Evolutionary conservation across 53 echinoderm and acorn worm genomes (phyloP).

Genomic region (Glandiceps talaboti): DNA sequence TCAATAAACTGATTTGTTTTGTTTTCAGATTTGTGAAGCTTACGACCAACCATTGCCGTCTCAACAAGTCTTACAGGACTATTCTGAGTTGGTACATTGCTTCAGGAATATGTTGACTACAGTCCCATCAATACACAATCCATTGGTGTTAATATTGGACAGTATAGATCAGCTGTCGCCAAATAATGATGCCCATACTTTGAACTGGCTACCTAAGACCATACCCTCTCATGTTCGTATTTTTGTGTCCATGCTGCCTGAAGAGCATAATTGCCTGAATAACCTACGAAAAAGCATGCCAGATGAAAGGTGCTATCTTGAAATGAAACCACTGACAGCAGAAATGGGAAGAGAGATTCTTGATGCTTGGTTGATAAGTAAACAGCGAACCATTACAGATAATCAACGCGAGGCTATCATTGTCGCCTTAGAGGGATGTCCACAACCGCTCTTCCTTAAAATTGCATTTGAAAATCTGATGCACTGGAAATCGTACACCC

Average conservation of each 20-base stretch:
- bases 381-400: slow-evolving; percentile 30
- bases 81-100: slow-evolving; percentile 46
- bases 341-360: slow-evolving; percentile 59
- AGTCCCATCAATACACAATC: slow-evolving; percentile 36
- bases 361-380: slow-evolving; percentile 40
- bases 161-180: slow-evolving; percentile 69
- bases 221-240: slow-evolving; percentile 28
- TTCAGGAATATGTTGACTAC: slow-evolving; percentile 39
- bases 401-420: slow-evolving; percentile 36
- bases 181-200: slow-evolving; percentile 63
- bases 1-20: background rate
- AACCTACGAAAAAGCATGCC: slow-evolving; percentile 38
- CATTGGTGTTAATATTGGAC: slow-evolving; percentile 59
- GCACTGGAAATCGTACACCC: slow-evolving; percentile 59
- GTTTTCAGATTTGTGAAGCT: slow-evolving; percentile 59
- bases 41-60: slow-evolving; percentile 39
- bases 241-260: slow-evolving; percentile 65
- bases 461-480: slow-evolving; percentile 59
- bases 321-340: slow-evolving; percentile 37
- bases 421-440: slow-evolving; percentile 47
- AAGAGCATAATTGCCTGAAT: slow-evolving; percentile 39
- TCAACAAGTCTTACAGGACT: slow-evolving; percentile 32
- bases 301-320: slow-evolving; percentile 44
- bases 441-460: slow-evolving; percentile 75
- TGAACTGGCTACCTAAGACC: slow-evolving; percentile 75